Base-by-base conservation (phyloP, 1,140 invertebrate species). In the Agraylea sexmaculata region DNA sequence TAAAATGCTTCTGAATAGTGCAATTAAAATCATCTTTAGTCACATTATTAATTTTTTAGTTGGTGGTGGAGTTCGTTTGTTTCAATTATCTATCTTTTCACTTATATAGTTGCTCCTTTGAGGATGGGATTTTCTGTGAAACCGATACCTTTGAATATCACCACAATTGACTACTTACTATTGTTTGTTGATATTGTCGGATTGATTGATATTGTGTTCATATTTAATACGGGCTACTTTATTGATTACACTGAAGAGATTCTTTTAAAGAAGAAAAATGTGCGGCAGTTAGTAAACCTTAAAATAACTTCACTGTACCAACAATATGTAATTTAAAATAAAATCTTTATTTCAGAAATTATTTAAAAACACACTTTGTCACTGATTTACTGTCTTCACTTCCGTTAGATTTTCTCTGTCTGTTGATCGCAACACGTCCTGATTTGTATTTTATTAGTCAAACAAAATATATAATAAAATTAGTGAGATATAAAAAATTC, bases 371-470 rank as follows among this genome's bases (percentile, higher is more conserved):
- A 38, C 39, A 23, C 21, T 44, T 44, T 27, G 1, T 18, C 6
- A 19, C 39, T 7, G 42, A 44, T 18, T 12, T 44, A 17, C 12
- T 44, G 10, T 33, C 42, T 13, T 38, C 42, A 12, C 20, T 44
- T 16, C 42, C 42, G 2, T 19, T 39, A 11, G 42, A 44, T 5
- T 39, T n/a, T 12, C 5, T 44, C 7, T 10, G 29, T 17, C 4
- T 44, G 12, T 13, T 15, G 2, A 21, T 25, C 13, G 12, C 15
- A 6, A 13, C 4, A 6, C 6, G 11, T 2, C 6, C 19, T 5
- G 11, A 33, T 5, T 8, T 38, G 4, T 44, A 25, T 19, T 18
- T 44, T 4, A 25, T 16, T 6, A 18, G 18, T 15, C 36, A 44
- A 30, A 19, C 34, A 10, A 10, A 29, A 25, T 32, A 30, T 12